A percentile compares a stretch with the other conserved stretches of the same genome.
phyloP scores from a whole-genome alignment of 2,113 vertebrate species.

The Eclectus roratus region DNA sequence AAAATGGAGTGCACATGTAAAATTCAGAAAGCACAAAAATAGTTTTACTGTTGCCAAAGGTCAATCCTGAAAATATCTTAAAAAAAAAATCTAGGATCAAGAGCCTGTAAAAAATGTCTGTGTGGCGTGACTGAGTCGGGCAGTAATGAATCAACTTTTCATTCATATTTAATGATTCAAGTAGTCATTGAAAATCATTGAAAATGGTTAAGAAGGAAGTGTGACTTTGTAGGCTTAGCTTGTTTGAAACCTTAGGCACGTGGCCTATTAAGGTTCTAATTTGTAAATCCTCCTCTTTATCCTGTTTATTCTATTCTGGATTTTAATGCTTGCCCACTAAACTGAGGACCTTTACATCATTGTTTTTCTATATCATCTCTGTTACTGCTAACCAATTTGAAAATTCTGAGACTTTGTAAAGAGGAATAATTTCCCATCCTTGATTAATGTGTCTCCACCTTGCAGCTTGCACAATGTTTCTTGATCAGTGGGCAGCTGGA shows the following conservation, averaged over 20 bases:
- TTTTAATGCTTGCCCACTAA: neutral
- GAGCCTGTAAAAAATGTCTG: neutral
- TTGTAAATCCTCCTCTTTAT: neutral
- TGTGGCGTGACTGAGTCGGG: neutral
- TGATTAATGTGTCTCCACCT: neutral
- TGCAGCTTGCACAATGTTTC: neutral
- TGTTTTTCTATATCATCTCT: neutral
- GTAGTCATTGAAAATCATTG: neutral
- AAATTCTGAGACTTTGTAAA: neutral
- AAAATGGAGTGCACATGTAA: neutral
- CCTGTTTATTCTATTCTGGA: neutral
- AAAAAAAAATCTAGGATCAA: neutral
- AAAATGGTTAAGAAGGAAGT: neutral
- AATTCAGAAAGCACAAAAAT: neutral
- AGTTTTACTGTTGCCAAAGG: neutral
- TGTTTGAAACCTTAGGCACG: neutral
- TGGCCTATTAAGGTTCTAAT: neutral
- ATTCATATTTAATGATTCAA: neutral
- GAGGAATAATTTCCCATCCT: neutral
- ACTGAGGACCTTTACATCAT: neutral
- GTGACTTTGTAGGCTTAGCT: neutral
- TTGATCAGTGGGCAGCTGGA: neutral
- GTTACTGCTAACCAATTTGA: neutral
- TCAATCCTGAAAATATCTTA: neutral
- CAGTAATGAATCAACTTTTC: neutral